Percentiles rank a stretch among this genome's conserved stretches.
These are phyloP conservation scores for Trachymyrmex septentrionalis DNA, from an alignment of 1,140 invertebrate species.

Conservation along the genomic window DNA sequence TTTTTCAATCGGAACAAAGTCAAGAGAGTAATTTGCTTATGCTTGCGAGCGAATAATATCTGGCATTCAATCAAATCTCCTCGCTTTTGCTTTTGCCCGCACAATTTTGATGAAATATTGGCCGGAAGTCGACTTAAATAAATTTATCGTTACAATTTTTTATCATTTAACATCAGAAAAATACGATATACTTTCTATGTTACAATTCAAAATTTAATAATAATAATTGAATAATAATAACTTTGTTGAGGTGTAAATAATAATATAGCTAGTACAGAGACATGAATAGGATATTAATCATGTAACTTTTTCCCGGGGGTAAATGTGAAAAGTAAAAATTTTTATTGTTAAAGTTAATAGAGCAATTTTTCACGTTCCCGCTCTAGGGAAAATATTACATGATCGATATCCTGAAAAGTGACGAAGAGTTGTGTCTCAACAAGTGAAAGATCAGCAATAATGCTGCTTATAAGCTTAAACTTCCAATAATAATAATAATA, in stretches of 20 bases:
- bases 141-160: neutral
- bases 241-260: neutral
- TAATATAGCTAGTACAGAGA: neutral
- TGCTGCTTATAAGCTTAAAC: neutral
- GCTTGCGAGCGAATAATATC: neutral
- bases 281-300: too few species aligned
- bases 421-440: neutral
- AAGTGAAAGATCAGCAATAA: neutral
- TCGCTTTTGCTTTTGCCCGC: neutral
- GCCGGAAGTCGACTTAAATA: neutral
- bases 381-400: too few species aligned
- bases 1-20: constrained; percentile 78
- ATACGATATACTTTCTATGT: neutral
- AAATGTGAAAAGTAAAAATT: too few species aligned
- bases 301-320: too few species aligned
- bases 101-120: neutral
- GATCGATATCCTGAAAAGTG: neutral
- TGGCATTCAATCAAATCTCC: neutral
- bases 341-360: too few species aligned
- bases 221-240: neutral
- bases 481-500: neutral
- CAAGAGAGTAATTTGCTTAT: constrained; percentile 70
- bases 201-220: neutral
- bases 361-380: too few species aligned
- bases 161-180: neutral